Conservation (phyloP, 2,888 invertebrate genomes). For the Cheilosia scutellata region DNA sequence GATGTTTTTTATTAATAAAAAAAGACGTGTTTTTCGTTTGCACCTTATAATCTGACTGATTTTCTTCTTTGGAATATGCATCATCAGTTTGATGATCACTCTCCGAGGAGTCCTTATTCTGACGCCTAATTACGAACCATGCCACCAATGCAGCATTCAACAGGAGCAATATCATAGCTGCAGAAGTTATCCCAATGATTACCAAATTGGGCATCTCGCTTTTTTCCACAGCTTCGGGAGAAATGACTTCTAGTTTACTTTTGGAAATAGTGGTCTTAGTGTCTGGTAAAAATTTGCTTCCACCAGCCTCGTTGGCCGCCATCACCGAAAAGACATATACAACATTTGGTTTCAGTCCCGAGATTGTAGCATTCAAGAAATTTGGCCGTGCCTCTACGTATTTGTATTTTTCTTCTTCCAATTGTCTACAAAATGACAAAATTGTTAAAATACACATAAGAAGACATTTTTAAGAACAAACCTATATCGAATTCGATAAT, state of each 20-base stretch:
- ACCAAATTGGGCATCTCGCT: slow-evolving; percentile 83
- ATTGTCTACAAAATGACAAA: slow-evolving; percentile 68
- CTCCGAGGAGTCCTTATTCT: slow-evolving; percentile 81
- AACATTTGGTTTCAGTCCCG: slow-evolving; percentile 80
- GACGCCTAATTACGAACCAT: slow-evolving; percentile 82
- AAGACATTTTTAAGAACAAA: not conserved
- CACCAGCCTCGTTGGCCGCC: slow-evolving; percentile 82
- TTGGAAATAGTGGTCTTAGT: slow-evolving; percentile 77
- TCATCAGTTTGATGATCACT: slow-evolving; percentile 81
- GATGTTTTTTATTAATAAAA: not conserved
- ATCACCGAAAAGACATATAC: slow-evolving; percentile 82
- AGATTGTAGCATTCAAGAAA: slow-evolving; percentile 79
- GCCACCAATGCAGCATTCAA: slow-evolving; percentile 82
- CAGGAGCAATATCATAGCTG: slow-evolving; percentile 81
- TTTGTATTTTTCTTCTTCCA: slow-evolving; percentile 82
- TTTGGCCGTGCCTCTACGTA: slow-evolving; percentile 80
- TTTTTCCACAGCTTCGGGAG: slow-evolving; percentile 81
- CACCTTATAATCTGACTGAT: slow-evolving; percentile 83
- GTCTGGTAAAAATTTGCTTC: slow-evolving; percentile 81
- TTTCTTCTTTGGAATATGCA: slow-evolving; percentile 83
- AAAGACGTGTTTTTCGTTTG: not conserved
- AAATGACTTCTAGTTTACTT: slow-evolving; percentile 78
- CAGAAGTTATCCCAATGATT: slow-evolving; percentile 82
- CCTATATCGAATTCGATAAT: slow-evolving; percentile 80
- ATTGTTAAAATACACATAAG: not conserved